phyloP scores from a whole-genome alignment of 2,797 vertebrate species.

The Adelosebastes latens region DNA sequence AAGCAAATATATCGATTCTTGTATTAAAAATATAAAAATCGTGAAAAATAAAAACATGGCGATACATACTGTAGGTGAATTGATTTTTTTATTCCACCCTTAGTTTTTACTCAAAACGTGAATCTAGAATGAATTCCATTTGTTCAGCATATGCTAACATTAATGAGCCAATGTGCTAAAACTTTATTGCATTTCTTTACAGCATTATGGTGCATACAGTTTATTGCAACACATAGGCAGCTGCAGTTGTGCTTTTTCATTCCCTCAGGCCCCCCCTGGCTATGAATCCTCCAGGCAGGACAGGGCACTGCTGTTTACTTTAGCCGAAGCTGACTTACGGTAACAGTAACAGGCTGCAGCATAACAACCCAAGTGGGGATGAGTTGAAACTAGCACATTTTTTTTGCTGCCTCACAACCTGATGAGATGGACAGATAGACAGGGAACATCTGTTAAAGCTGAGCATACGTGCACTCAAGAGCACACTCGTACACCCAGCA shows the following conservation, averaged over 20 bases:
- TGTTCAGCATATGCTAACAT: slow-evolving; percentile 21
- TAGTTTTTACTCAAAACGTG: not conserved
- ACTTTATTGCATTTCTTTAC: slow-evolving; percentile 24
- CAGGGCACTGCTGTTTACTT: slow-evolving; percentile 66
- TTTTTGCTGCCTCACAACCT: slow-evolving; percentile 41
- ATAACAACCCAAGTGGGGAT: slow-evolving; percentile 49
- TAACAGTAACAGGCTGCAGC: slow-evolving; percentile 53
- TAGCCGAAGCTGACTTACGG: slow-evolving; percentile 63
- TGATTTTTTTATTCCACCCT: too few relatives aligned
- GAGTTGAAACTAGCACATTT: slow-evolving; percentile 46
- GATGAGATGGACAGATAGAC: slow-evolving; percentile 66
- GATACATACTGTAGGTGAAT: too few relatives aligned
- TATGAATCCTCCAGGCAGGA: slow-evolving; percentile 70
- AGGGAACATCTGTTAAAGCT: slow-evolving; percentile 64
- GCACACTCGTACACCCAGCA: slow-evolving; percentile 8
- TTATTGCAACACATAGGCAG: slow-evolving; percentile 34
- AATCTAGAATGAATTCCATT: slow-evolving; percentile 1
- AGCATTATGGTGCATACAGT: not conserved
- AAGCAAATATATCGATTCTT: too few relatives aligned
- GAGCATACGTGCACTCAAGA: not conserved
- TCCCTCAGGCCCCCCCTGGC: slow-evolving; percentile 37
- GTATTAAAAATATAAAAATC: too few relatives aligned
- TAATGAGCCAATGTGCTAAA: slow-evolving; percentile 2
- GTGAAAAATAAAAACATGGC: too few relatives aligned
- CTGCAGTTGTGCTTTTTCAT: slow-evolving; percentile 41